phyloP scores from a whole-genome alignment of 2,888 invertebrate species.

The Eucera pruinosa region DNA sequence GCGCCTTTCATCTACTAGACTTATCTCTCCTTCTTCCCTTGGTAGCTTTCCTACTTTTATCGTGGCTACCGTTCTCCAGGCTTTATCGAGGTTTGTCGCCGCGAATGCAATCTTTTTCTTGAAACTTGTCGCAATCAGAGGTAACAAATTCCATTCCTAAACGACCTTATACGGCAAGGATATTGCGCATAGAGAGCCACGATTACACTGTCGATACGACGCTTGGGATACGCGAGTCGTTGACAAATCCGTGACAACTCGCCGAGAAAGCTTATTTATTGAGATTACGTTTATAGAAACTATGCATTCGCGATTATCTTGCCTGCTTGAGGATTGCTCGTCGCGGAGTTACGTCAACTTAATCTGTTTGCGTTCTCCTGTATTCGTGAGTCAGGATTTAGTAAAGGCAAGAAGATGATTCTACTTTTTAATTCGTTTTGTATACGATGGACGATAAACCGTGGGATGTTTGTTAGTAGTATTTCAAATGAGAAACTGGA shows the following conservation, averaged over 20 bases:
- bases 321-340: background rate
- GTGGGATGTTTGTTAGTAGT: too few relatives aligned
- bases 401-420: background rate
- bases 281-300: conserved; percentile 33
- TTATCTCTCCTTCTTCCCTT: conserved; percentile 58
- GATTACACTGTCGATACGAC: conserved; percentile 33
- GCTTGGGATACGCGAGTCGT: background rate
- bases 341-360: conserved; percentile 3
- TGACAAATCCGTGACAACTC: conserved; percentile 46
- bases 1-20: conserved; percentile 69
- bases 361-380: background rate
- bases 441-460: too few relatives aligned
- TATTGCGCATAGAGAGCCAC: conserved; percentile 30
- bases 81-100: conserved; percentile 13
- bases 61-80: background rate
- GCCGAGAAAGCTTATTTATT: conserved; percentile 45
- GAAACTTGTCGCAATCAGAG: conserved; percentile 61
- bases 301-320: conserved; percentile 8
- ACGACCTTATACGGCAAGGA: conserved; percentile 32
- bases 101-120: conserved; percentile 42
- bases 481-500: too few relatives aligned
- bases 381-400: background rate
- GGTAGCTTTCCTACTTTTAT: conserved; percentile 14
- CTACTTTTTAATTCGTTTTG: background rate
- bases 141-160: conserved; percentile 61